Conservation (phyloP, 2,113 vertebrate species). For the Ornithorhynchus anatinus region DNA sequence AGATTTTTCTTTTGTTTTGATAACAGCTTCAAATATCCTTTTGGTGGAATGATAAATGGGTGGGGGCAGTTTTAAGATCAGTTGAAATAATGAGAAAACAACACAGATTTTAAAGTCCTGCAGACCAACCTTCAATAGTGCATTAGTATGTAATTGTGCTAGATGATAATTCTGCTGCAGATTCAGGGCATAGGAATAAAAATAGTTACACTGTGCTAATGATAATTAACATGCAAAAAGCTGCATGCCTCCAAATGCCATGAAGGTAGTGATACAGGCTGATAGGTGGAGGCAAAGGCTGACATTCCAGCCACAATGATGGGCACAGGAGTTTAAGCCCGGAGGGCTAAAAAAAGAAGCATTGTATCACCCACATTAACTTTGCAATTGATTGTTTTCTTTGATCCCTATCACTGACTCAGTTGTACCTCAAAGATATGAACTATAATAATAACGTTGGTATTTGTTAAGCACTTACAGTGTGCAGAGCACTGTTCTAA, state of each 20-base stretch:
- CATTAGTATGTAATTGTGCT: background rate
- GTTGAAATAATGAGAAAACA: background rate
- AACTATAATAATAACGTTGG: no score
- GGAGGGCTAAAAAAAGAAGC: background rate
- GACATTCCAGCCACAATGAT: background rate
- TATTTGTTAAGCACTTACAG: no score
- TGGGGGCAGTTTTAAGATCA: constrained; percentile 13
- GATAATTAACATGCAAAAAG: constrained; percentile 35
- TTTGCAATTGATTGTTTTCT: no score
- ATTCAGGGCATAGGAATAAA: background rate
- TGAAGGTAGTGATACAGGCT: constrained; percentile 5
- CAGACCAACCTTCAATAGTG: background rate
- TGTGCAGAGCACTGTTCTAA: no score
- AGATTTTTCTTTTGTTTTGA: background rate
- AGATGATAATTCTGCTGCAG: background rate
- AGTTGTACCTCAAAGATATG: no score
- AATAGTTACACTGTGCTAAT: background rate
- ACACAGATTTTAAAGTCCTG: constrained; percentile 29
- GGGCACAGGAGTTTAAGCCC: background rate
- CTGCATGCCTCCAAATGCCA: background rate
- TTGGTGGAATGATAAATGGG: background rate
- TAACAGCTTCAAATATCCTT: constrained; percentile 13
- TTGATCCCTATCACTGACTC: no score
- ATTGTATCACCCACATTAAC: no score
- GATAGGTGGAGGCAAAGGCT: background rate